These are phyloP conservation scores for Rhodeus uyekii DNA, from an alignment of 2,797 vertebrate genomes.

Conservation along the genomic window DNA sequence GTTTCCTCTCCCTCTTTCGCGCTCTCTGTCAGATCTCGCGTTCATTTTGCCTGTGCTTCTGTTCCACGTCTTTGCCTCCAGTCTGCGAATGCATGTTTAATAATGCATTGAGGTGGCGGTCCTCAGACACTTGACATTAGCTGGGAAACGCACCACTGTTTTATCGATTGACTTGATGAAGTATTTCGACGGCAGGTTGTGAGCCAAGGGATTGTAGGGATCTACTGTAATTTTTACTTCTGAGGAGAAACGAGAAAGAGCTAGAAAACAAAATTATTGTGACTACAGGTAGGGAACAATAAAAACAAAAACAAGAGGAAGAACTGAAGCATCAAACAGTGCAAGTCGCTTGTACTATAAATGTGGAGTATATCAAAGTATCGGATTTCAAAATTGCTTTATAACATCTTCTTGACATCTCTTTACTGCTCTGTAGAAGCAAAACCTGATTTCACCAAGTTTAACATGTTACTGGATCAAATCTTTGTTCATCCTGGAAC, in stretches of 20 bases:
- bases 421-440: background rate
- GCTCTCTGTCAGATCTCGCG: constrained; percentile 31
- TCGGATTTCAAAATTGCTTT: background rate
- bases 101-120: constrained; percentile 52
- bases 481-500: background rate
- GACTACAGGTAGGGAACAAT: background rate
- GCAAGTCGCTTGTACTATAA: no score
- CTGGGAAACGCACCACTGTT: constrained; percentile 50
- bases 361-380: background rate
- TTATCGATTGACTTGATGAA: constrained; percentile 58
- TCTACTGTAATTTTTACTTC: constrained; percentile 39
- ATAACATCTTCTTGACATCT: background rate
- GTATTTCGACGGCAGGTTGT: constrained; percentile 21
- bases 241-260: background rate
- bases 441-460: background rate
- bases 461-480: background rate
- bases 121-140: constrained; percentile 48
- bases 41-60: constrained; percentile 33
- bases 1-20: constrained; percentile 52
- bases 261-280: constrained; percentile 19
- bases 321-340: background rate
- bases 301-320: background rate
- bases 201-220: constrained; percentile 22
- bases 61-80: constrained; percentile 23
- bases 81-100: constrained; percentile 52